A percentile compares a stretch with the other conserved stretches of the same genome.
phyloP scores from a whole-genome alignment of 2,113 vertebrate species.

The Percopsis transmontana region DNA sequence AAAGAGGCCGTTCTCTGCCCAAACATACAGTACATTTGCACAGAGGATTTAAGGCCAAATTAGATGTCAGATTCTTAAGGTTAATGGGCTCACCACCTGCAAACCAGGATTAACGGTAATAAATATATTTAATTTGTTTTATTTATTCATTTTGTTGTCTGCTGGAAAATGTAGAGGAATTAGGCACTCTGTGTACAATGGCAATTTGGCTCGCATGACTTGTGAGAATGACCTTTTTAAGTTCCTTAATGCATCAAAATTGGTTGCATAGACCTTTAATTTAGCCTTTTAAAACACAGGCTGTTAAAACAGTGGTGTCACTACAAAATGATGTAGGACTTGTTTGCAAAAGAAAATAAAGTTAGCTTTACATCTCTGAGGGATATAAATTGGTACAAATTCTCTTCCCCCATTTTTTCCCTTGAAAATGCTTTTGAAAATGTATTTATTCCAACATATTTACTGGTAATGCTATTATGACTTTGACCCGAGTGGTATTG shows the following conservation, averaged over 20 bases:
- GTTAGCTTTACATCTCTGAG: constrained; percentile 17
- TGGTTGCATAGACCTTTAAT: constrained; percentile 61
- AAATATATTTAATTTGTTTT: constrained; percentile 42
- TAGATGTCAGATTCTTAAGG: constrained; percentile 55
- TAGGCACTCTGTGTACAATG: constrained; percentile 26
- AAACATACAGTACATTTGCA: constrained; percentile 58
- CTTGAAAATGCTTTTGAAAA: constrained; percentile 13
- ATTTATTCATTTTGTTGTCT: constrained; percentile 42
- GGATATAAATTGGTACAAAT: not conserved
- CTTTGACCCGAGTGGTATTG: constrained; percentile 55
- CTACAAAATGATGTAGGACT: constrained; percentile 50
- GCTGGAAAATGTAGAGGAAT: constrained; percentile 45
- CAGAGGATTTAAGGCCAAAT: constrained; percentile 48
- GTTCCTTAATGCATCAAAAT: constrained; percentile 63
- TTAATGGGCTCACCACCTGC: constrained; percentile 28
- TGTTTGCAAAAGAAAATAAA: constrained; percentile 55
- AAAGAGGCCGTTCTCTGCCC: constrained; percentile 63
- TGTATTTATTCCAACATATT: constrained; percentile 40
- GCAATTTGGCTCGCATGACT: constrained; percentile 57
- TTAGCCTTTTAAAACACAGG: constrained; percentile 55
- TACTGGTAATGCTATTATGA: constrained; percentile 46
- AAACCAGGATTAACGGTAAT: constrained; percentile 44
- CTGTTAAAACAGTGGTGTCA: constrained; percentile 46
- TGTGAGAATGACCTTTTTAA: constrained; percentile 65
- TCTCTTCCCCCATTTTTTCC: not conserved